These are phyloP conservation scores for Gymnogyps californianus DNA, from an alignment of 2,113 vertebrate species.

Conservation along the genomic window DNA sequence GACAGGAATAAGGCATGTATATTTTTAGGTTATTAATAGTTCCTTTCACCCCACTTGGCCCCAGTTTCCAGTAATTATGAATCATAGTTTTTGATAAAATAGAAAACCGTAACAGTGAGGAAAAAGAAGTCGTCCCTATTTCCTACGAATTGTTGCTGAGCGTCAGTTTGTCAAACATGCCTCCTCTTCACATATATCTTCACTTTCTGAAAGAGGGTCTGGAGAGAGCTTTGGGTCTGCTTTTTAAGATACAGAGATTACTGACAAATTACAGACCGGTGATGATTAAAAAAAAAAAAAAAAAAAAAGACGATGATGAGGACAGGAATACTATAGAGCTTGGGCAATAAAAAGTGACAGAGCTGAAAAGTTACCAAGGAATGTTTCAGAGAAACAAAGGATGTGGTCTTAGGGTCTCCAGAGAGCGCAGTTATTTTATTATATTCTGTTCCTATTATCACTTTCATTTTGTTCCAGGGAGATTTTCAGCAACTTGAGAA, in stretches of 20 bases:
- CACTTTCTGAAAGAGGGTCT: slow-evolving; percentile 30
- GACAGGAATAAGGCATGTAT: slow-evolving; percentile 13
- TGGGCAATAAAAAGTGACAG: slow-evolving; percentile 37
- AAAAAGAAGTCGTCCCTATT: slow-evolving; percentile 20
- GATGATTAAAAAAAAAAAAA: slow-evolving; percentile 3
- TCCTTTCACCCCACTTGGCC: slow-evolving; percentile 58
- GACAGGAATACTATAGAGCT: not conserved
- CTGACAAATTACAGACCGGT: not conserved
- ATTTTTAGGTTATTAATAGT: slow-evolving; percentile 60
- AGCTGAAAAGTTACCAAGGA: slow-evolving; percentile 61
- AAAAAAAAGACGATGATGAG: not conserved
- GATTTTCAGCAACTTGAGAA: slow-evolving; percentile 55
- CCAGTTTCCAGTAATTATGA: slow-evolving; percentile 69
- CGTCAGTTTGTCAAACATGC: slow-evolving; percentile 50
- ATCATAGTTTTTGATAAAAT: slow-evolving; percentile 69
- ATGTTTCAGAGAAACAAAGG: slow-evolving; percentile 62
- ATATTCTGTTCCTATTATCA: slow-evolving; percentile 44
- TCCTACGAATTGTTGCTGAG: slow-evolving; percentile 48
- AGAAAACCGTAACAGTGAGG: slow-evolving; percentile 40
- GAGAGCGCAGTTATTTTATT: slow-evolving; percentile 26
- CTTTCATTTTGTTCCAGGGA: slow-evolving; percentile 48
- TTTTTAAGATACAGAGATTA: slow-evolving; percentile 24
- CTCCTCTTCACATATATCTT: not conserved
- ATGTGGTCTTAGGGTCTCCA: slow-evolving; percentile 42
- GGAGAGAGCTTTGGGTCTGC: slow-evolving; percentile 34